Evolutionary conservation across 2,797 vertebrate species (phyloP), one percentile per base, ranked within the genome.

Genomic region (Vespertilio murinus): DNA sequence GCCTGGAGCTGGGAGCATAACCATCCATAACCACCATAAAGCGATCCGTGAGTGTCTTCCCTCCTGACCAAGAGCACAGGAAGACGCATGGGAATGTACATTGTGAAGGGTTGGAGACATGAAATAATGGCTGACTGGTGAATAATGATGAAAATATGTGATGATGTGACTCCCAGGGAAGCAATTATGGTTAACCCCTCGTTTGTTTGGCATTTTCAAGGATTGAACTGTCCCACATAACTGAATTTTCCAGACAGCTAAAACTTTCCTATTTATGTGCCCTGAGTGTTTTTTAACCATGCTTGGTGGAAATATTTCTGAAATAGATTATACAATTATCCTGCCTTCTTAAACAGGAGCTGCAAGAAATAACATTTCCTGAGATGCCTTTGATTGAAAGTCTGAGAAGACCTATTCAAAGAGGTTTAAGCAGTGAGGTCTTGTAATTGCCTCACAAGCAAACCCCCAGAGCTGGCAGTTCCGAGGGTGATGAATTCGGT

Each of bases 151-250:
- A 71, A 95, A 95, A 82, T 97, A 97, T 96, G 94, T 94, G 96
- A 95, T 95, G 95, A 97, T 95, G 95, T 85, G 94, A 95, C 88
- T 96, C 82, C 84, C 65, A 22, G 90, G 70, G 93, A 96, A 95
- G 95, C 95, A 94, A 93, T 97, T 96, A 96, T 96, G 96, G 96
- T 96, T 97, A 96, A 94, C 97, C 96, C 96, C 97, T 97, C 96
- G 92, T 96, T 97, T 96, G 96, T 97, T 93, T 95, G 97, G 93
- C 84, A 95, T 96, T 95, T 96, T 77, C 91, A 94, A 85, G 79
- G 93, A 71, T 78, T 92, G 83, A 85, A 96, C 96, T 92, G 56
- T 87, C 93, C 94, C 92, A 92, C 94, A 95, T 81, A 96, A 94
- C 95, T 96, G 83, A 93, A 86, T 95, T 97, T 97, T 97, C 97